These are phyloP conservation scores for Phania funesta DNA, from an alignment of 2,888 invertebrate genomes.

Conservation along the genomic window DNA sequence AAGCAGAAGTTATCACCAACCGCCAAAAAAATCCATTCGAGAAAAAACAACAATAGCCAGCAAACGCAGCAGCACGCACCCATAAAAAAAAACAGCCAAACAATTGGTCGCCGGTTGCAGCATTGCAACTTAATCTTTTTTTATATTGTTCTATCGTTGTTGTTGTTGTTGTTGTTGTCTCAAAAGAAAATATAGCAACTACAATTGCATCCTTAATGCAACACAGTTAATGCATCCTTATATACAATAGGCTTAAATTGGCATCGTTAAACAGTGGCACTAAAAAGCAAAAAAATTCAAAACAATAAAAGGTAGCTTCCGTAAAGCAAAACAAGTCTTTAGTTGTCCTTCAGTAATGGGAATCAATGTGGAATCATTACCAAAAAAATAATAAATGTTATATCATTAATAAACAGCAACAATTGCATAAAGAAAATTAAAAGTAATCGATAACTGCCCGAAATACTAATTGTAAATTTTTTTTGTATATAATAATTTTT, in stretches of 20 bases:
- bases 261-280: background rate
- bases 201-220: slow-evolving; percentile 43
- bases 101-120: slow-evolving; percentile 50
- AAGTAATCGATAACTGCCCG: no score
- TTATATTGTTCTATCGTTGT: background rate
- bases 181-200: background rate
- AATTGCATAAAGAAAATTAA: no score
- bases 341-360: no score
- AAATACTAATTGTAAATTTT: no score
- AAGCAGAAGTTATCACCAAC: background rate
- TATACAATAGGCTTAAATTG: slow-evolving; percentile 5
- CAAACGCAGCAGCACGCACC: slow-evolving; percentile 49
- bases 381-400: background rate
- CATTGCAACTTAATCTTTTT: slow-evolving; percentile 42
- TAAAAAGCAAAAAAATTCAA: background rate
- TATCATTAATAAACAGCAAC: no score
- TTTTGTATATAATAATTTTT: no score
- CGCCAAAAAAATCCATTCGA: background rate
- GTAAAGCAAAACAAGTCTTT: no score
- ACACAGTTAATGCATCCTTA: slow-evolving; percentile 47
- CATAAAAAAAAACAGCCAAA: slow-evolving; percentile 34
- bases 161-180: background rate
- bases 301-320: no score
- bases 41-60: slow-evolving; percentile 16
- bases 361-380: no score